A percentile compares a stretch with the other conserved stretches of the same genome.
phyloP scores from a whole-genome alignment of 2,888 invertebrate genomes.

The Agrotis puta region DNA sequence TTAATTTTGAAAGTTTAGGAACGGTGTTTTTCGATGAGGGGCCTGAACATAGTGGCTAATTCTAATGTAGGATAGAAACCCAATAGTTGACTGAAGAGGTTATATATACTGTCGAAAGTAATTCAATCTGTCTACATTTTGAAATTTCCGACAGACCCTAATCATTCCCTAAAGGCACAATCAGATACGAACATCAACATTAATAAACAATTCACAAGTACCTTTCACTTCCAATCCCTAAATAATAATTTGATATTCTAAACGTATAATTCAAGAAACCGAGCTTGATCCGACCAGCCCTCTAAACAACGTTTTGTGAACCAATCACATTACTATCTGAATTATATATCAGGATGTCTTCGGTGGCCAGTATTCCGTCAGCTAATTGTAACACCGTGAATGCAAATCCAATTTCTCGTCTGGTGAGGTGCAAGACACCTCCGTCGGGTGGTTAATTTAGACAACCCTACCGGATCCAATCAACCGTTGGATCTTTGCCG shows the following conservation, averaged over 20 bases:
- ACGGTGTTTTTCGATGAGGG: background rate
- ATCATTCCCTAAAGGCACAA: constrained; percentile 42
- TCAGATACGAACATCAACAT: constrained; percentile 48
- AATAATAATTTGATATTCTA: constrained; percentile 58
- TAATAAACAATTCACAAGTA: constrained; percentile 55
- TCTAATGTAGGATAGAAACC: background rate
- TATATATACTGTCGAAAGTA: constrained; percentile 3
- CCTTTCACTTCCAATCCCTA: constrained; percentile 46
- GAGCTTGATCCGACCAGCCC: constrained; percentile 30
- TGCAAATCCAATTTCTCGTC: constrained; percentile 72
- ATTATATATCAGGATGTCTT: constrained; percentile 68
- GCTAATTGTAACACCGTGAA: constrained; percentile 74
- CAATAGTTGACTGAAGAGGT: constrained; percentile 1
- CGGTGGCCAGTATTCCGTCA: constrained; percentile 62
- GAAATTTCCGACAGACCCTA: constrained; percentile 32
- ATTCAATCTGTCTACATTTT: constrained; percentile 35
- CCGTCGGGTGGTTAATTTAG: constrained; percentile 65
- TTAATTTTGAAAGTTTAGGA: background rate
- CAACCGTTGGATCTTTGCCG: constrained; percentile 60
- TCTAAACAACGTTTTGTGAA: constrained; percentile 47
- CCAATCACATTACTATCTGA: constrained; percentile 63
- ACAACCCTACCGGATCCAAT: constrained; percentile 66
- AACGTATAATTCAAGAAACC: constrained; percentile 52
- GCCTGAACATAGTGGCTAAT: background rate
- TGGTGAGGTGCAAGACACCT: constrained; percentile 66